A percentile compares a stretch with the other conserved stretches of the same genome.
These are phyloP conservation scores for Actinopyga echinites DNA, from an alignment of 53 echinoderm and acorn worm species.

Conservation along the genomic window DNA sequence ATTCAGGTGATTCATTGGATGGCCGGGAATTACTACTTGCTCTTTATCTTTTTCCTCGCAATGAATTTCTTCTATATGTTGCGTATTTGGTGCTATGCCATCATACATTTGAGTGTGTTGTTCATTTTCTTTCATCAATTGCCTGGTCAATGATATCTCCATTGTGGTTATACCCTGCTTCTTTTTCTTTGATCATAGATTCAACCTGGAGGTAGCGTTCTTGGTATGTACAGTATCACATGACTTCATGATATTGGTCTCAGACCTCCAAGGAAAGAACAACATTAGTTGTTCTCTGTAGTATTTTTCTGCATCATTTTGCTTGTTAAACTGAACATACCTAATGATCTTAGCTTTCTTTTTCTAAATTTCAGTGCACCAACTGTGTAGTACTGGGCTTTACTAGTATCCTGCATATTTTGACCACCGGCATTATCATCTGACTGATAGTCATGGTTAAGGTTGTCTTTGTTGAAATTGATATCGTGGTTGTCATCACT, in stretches of 20 bases:
- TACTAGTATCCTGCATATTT: too few species aligned
- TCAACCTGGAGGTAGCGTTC: constrained; percentile 37
- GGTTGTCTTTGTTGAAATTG: too few species aligned
- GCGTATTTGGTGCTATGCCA: constrained; percentile 46
- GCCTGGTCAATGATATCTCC: constrained; percentile 6
- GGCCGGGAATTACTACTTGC: neutral
- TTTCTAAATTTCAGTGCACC: constrained; percentile 7
- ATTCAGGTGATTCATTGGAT: neutral
- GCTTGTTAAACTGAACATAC: constrained; percentile 53
- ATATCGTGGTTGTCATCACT: neutral
- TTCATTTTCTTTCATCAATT: neutral
- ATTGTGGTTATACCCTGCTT: constrained; percentile 33
- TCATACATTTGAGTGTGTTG: constrained; percentile 13
- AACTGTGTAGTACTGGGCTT: neutral
- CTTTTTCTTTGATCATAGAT: neutral
- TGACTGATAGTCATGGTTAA: too few species aligned
- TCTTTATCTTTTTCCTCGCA: neutral
- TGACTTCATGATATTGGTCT: constrained; percentile 18
- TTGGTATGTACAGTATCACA: constrained; percentile 59
- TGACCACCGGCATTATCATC: too few species aligned
- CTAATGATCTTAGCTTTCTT: constrained; percentile 47
- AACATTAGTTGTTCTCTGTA: constrained; percentile 61
- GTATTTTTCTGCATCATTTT: constrained; percentile 60
- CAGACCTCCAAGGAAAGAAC: constrained; percentile 50
- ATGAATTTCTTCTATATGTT: neutral